Base-by-base conservation (phyloP, 2,797 vertebrate genomes). In the Gallirallus australis region DNA sequence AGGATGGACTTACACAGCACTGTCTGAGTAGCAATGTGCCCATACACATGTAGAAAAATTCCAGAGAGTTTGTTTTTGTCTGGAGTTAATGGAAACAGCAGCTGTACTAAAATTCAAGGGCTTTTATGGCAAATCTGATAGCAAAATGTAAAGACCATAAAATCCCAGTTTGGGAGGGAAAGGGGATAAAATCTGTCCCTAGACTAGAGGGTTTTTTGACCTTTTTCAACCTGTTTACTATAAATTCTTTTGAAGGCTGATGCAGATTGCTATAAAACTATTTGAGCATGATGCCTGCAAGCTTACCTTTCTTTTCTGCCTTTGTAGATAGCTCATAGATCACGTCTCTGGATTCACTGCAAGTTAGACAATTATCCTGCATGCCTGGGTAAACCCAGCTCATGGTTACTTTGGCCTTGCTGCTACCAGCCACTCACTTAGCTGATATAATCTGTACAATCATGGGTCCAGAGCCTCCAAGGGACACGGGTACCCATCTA, bases 401-500 rank as follows among this genome's bases (percentile, higher is more conserved):
- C 8, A 1, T 1, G 35, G 53, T 31, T 42, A 15, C 57, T 31
- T 45, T 8, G 45, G 31, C 57, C 20, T 52, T 52, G 31, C 61
- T 85, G 56, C 33, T 39, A 28, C 33, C 30, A 35, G 75, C 42
- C 59, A 3, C 42, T 75, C 39, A 5, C 15, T 71, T 12, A 64
- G 21, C 61, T 56, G 78, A 57, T 16, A 70, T 35, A 39, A 69
- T 17, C 47, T 17, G 20, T 24, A 25, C 0, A 4, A 16, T 1
- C 6, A 7, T 11, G 37, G 21, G 23, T 14, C 30, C 47, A 40
- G 56, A 69, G 37, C 27, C 59, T 40, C n/a, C 23, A 31, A 33
- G n/a, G 47, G 47, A 66, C 28, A 45, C 21, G 0, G 2, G 6
- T 23, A n/a, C 6, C 24, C 1, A 0, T 5, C 7, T 8, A 37